phyloP scores from a whole-genome alignment of 1,140 invertebrate genomes.

The Rhyacophila brunnea region DNA sequence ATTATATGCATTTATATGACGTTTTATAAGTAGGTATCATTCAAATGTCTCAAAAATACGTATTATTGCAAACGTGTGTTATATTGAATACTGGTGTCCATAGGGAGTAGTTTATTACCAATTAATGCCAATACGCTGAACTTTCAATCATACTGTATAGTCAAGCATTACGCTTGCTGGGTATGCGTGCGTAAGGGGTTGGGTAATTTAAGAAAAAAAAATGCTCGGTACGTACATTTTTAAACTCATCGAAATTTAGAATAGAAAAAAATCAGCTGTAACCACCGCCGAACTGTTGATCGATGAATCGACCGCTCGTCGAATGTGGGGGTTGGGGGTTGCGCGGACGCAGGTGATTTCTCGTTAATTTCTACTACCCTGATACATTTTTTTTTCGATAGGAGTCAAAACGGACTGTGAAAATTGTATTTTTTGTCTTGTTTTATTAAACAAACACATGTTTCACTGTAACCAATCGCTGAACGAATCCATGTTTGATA shows the following conservation, averaged over 20 bases:
- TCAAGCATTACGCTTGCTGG: slow-evolving; percentile 10
- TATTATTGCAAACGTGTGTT: too few relatives aligned
- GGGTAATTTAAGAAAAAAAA: slow-evolving; percentile 35
- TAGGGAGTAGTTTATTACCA: too few relatives aligned
- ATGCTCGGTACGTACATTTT: slow-evolving; percentile 24
- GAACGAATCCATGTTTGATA: not conserved
- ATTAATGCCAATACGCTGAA: slow-evolving; percentile 1
- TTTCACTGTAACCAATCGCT: slow-evolving; percentile 16
- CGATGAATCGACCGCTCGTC: slow-evolving; percentile 11
- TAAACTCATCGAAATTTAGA: slow-evolving; percentile 8
- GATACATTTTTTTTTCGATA: slow-evolving; percentile 5
- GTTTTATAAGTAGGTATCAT: too few relatives aligned
- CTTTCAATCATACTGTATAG: slow-evolving; percentile 7
- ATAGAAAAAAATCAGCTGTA: slow-evolving; percentile 32
- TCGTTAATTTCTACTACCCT: slow-evolving; percentile 2
- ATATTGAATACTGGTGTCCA: too few relatives aligned
- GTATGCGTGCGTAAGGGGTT: slow-evolving; percentile 34
- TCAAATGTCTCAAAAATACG: too few relatives aligned
- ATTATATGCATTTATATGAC: too few relatives aligned
- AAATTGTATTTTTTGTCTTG: slow-evolving; percentile 16
- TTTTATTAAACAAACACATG: slow-evolving; percentile 29
- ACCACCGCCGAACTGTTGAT: slow-evolving; percentile 8
- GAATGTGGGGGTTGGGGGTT: slow-evolving; percentile 17
- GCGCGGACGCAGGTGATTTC: slow-evolving; percentile 22
- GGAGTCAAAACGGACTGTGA: slow-evolving; percentile 7